Percentiles rank a stretch among this genome's conserved stretches.
Conservation (phyloP, 2,797 vertebrate species). For the Poeciliopsis paucimaculata region DNA sequence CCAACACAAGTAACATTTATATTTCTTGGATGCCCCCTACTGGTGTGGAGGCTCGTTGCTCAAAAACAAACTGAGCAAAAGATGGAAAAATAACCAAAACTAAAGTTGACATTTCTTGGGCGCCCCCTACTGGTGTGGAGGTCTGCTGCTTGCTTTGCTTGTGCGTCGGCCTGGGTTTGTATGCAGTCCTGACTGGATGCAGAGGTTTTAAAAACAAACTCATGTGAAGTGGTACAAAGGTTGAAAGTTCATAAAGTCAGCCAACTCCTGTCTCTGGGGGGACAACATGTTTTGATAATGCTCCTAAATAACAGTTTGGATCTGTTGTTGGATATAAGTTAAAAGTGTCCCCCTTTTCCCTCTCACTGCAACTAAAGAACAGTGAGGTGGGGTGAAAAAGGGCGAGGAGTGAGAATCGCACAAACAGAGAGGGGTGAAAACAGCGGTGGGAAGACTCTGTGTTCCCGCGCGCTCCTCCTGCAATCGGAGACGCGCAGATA, state of each 20-base stretch:
- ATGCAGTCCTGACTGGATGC: background rate
- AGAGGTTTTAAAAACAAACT: background rate
- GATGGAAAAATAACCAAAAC: background rate
- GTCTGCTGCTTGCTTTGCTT: background rate
- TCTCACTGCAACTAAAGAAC: background rate
- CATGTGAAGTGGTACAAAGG: background rate
- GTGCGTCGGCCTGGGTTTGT: background rate
- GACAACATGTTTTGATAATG: background rate
- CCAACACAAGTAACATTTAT: background rate
- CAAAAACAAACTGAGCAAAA: background rate
- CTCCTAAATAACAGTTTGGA: background rate
- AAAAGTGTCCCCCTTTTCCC: too few species aligned
- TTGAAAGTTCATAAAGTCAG: background rate
- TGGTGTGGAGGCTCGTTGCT: background rate
- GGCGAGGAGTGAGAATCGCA: background rate
- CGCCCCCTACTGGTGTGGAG: background rate
- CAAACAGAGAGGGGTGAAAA: slow-evolving; percentile 23
- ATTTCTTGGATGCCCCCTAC: background rate
- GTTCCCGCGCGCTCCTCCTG: slow-evolving; percentile 48
- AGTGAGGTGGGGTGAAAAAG: background rate
- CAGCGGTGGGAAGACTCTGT: slow-evolving; percentile 38
- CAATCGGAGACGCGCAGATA: slow-evolving; percentile 66
- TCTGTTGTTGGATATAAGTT: background rate
- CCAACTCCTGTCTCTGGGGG: background rate
- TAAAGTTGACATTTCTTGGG: background rate